Evolutionary conservation across 2,113 vertebrate genomes (phyloP).

Genomic region (Catharus fuscescens): DNA sequence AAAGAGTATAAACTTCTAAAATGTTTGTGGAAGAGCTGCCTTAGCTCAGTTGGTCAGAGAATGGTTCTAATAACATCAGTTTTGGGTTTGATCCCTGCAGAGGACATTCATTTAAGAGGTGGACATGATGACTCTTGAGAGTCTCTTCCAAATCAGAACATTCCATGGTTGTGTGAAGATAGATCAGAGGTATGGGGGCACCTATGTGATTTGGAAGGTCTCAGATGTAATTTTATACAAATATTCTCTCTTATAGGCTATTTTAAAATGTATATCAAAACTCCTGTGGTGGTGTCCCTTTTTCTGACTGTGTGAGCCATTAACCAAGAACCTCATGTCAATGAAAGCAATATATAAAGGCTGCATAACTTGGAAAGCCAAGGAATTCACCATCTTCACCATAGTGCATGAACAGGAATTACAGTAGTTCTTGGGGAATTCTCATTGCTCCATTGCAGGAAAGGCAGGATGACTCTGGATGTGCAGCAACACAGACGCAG

Average conservation of each 20-base stretch:
- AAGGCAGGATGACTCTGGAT: neutral
- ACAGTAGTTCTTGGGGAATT: neutral
- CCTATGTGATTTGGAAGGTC: neutral
- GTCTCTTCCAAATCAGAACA: neutral
- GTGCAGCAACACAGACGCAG: neutral
- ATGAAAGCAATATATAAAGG: neutral
- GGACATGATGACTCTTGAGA: neutral
- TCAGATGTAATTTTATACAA: neutral
- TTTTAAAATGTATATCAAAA: neutral
- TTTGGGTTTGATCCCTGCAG: neutral
- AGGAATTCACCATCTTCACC: neutral
- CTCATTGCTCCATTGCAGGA: neutral
- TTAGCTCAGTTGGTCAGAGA: neutral
- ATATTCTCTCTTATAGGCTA: neutral
- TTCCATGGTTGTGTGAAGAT: neutral
- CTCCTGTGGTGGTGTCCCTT: neutral
- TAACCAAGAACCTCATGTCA: neutral
- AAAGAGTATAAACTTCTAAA: neutral
- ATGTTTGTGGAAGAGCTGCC: neutral
- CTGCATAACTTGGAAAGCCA: neutral
- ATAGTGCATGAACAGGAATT: neutral
- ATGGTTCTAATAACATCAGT: neutral
- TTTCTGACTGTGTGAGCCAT: neutral
- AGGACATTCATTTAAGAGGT: neutral
- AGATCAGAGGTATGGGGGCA: rapidly evolving